A percentile compares a stretch with the other conserved stretches of the same genome.
These are phyloP conservation scores for Eublepharis macularius DNA, from an alignment of 2,113 vertebrate genomes.

Conservation along the genomic window DNA sequence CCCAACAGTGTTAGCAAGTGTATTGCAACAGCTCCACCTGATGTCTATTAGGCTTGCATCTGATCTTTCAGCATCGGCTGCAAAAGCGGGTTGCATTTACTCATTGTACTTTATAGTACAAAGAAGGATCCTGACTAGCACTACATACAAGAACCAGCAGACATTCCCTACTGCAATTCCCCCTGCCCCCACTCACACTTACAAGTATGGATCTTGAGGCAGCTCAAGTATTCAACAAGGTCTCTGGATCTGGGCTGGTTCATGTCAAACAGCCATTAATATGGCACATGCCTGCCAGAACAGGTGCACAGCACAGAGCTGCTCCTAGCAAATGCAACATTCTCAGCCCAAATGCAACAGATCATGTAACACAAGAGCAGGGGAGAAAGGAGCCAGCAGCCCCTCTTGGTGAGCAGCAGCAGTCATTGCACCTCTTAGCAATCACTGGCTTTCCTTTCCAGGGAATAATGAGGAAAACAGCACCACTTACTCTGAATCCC, in stretches of 20 bases:
- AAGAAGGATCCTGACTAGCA: background rate
- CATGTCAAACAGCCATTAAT: background rate
- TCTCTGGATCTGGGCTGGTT: background rate
- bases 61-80: background rate
- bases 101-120: background rate
- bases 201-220: too few relatives aligned
- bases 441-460: background rate
- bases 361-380: background rate
- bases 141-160: background rate
- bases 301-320: background rate
- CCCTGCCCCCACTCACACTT: too few relatives aligned
- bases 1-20: background rate
- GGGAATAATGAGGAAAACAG: background rate
- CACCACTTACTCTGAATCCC: slow-evolving; percentile 76
- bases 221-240: too few relatives aligned
- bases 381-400: background rate
- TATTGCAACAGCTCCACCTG: background rate
- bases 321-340: background rate
- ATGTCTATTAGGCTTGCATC: background rate
- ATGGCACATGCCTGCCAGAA: background rate
- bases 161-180: background rate
- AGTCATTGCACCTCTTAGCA: background rate
- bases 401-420: background rate
- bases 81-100: background rate
- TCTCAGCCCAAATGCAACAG: too few relatives aligned